Evolutionary conservation across 2,113 vertebrate genomes (phyloP).

Genomic region (Anhinga anhinga): DNA sequence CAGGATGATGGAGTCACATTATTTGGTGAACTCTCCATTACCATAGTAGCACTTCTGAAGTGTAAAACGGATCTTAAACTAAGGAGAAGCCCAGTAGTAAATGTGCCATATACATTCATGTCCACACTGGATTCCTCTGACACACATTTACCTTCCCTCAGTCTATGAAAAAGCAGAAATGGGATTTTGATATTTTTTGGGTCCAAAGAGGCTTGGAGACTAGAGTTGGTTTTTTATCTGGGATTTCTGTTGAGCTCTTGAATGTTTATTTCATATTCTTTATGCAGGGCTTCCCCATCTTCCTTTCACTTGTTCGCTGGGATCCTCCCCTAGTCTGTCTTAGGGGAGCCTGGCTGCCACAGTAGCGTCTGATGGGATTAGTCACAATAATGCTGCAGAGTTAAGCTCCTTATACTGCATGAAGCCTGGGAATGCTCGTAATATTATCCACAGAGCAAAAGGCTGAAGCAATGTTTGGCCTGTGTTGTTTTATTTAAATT

Average conservation of each 20-base stretch:
- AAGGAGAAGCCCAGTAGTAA: not conserved
- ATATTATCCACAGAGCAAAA: constrained; percentile 44
- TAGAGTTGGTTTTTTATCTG: not conserved
- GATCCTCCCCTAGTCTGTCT: not conserved
- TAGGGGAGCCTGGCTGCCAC: not conserved
- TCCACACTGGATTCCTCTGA: not conserved
- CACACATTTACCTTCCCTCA: not conserved
- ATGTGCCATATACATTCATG: not conserved
- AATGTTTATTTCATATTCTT: constrained; percentile 21
- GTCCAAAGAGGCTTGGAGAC: not conserved
- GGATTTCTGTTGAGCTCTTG: not conserved
- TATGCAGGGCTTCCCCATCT: not conserved
- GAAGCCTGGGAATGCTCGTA: constrained; percentile 1
- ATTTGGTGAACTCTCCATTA: not conserved
- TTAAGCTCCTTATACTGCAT: constrained; percentile 46
- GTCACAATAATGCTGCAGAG: constrained; percentile 40
- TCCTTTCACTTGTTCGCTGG: not conserved
- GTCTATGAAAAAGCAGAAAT: not conserved
- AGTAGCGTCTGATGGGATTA: constrained; percentile 51
- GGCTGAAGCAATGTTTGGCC: not conserved
- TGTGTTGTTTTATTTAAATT: constrained; percentile 5
- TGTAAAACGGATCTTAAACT: not conserved
- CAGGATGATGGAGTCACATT: not conserved
- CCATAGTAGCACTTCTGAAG: not conserved
- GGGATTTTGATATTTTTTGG: not conserved